Base-by-base conservation (phyloP, 64 coral and sea anemone species). In the Montipora capricornis region DNA sequence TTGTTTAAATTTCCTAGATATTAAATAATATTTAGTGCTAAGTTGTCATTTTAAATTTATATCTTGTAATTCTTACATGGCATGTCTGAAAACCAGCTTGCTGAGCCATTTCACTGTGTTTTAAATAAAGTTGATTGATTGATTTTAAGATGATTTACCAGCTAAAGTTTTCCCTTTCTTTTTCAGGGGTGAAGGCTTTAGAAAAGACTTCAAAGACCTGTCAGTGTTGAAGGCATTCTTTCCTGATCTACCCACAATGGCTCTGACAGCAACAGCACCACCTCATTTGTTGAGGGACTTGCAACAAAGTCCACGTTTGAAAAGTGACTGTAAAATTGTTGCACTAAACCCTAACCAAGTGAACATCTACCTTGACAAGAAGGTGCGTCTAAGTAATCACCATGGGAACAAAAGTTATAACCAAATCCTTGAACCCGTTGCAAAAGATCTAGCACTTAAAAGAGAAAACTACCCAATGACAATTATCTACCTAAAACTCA, bases 381-480 rank as follows among this genome's bases (percentile, higher is more conserved):
- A 94, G 19, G 11, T 94, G 12, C 64, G 80, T 9, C 20, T 45
- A 15, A 83, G 79, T 24, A 76, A 92, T n/a, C 49, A 78, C 73
- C 73, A 79, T 45, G 76, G 20, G 53, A 19, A 44, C 5, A 53
- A 79, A 64, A 90, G 75, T 20, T 84, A 92, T 84, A 37, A 57
- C 52, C n/a, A 26, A 15, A 92, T 85, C 55, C 13, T 90, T 20
- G 9, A 73, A 16, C 90, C 90, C 74, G 86, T 92, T 85, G 90
- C 90, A 85, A 75, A 92, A 29, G 81, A 92, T 7, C 53, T 92
- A 45, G 48, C 52, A 8, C 11, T 84, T 29, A 49, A 92, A 48
- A 4, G 88, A 66, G 93, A 95, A 80, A 90, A 66, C 0, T 95
- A 90, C 58, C 93, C 93, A 74, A 95, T 95, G 93, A 95, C 93